Conservation (phyloP, 2,797 vertebrate genomes). For the Garrulus glandarius region DNA sequence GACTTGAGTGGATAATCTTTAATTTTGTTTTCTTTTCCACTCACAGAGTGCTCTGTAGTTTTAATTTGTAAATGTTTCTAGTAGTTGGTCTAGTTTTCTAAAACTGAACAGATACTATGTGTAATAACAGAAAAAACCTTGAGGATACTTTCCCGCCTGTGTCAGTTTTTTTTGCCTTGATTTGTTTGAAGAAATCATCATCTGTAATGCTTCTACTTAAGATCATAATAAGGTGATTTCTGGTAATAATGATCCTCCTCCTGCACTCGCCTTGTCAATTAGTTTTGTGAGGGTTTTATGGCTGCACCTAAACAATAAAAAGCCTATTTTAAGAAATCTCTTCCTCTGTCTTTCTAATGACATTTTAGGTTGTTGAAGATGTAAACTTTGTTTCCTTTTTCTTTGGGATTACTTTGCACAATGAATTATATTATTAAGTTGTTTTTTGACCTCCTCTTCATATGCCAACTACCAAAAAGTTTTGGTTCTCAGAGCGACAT, state of each 20-base stretch:
- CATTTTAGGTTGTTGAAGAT: not conserved
- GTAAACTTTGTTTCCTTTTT: not conserved
- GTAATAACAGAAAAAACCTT: not conserved
- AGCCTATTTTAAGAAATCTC: constrained; percentile 28
- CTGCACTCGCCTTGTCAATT: not conserved
- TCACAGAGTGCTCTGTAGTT: not conserved
- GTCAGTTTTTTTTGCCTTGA: not conserved
- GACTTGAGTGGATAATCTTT: not conserved
- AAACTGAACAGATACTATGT: not conserved
- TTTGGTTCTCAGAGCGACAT: not conserved
- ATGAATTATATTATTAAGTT: not conserved
- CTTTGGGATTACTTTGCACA: not conserved
- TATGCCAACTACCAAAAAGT: not conserved
- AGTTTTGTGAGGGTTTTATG: constrained; percentile 29
- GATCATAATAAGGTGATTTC: not conserved
- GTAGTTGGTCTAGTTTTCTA: not conserved
- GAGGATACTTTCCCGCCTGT: not conserved
- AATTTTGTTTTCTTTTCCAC: not conserved
- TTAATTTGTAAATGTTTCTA: not conserved
- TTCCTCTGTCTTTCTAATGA: constrained; percentile 32
- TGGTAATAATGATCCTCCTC: not conserved
- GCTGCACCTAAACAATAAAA: constrained; percentile 49
- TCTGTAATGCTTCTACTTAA: constrained; percentile 1
- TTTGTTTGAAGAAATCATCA: not conserved
- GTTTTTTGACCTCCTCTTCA: not conserved